A percentile compares a stretch with the other conserved stretches of the same genome.
Evolutionary conservation across 2,888 invertebrate genomes (phyloP).

Genomic region (Eupithecia insigniata): DNA sequence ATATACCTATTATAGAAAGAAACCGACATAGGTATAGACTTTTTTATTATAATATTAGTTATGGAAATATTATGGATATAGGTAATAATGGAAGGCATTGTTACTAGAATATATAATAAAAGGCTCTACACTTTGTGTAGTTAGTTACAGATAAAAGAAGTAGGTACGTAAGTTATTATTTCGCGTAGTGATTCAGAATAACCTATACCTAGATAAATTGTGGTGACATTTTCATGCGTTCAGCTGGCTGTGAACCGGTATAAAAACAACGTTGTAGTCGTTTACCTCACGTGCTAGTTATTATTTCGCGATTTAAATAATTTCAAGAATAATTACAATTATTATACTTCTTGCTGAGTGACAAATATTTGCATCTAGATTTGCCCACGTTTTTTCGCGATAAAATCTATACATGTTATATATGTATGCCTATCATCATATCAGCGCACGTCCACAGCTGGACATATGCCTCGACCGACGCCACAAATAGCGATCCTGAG

Average conservation of each 20-base stretch:
- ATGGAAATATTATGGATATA: neutral
- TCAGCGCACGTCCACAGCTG: no score
- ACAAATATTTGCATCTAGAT: no score
- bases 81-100: neutral
- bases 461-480: no score
- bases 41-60: neutral
- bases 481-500: no score
- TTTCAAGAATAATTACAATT: neutral
- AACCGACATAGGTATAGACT: neutral
- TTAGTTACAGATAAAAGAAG: neutral
- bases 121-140: neutral
- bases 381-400: no score
- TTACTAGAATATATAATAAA: neutral
- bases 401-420: no score
- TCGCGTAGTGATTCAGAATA: slow-evolving; percentile 16
- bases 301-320: slow-evolving; percentile 12
- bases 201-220: slow-evolving; percentile 14
- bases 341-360: neutral
- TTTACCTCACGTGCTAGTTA: slow-evolving; percentile 15
- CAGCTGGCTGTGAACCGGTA: neutral
- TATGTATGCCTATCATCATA: no score
- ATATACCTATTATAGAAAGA: neutral
- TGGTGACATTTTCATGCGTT: slow-evolving; percentile 23
- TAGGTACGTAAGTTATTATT: neutral
- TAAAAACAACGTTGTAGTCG: neutral